Evolutionary conservation across 2,113 vertebrate genomes (phyloP).

Genomic region (Macrotus californicus): DNA sequence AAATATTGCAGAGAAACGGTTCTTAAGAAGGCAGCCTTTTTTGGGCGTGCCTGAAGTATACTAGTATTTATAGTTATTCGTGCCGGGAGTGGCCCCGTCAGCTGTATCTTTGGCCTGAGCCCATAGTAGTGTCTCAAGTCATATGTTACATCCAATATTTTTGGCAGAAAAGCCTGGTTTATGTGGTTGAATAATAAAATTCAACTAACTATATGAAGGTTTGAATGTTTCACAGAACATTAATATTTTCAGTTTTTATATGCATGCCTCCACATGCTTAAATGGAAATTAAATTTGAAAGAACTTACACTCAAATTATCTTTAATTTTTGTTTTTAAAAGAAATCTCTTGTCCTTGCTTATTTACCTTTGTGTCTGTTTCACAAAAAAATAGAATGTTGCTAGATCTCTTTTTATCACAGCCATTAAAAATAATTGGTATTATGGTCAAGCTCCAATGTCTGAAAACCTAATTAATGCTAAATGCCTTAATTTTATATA

Average conservation of each 20-base stretch:
- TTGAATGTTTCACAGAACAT: neutral
- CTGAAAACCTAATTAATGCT: neutral
- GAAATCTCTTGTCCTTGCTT: neutral
- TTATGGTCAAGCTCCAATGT: neutral
- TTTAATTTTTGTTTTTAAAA: constrained; percentile 5
- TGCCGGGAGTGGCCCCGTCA: neutral
- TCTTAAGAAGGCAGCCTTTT: neutral
- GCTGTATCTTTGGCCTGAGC: neutral
- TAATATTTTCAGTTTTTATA: neutral
- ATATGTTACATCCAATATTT: neutral
- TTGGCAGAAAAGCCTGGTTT: neutral
- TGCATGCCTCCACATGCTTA: neutral
- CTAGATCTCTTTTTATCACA: neutral
- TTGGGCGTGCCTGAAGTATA: neutral
- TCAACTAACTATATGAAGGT: neutral
- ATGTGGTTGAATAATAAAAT: neutral
- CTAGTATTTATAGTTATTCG: neutral
- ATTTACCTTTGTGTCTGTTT: neutral
- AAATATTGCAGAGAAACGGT: neutral
- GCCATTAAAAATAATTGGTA: neutral
- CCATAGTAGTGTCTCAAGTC: neutral
- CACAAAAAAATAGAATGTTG: neutral
- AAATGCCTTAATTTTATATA: constrained; percentile 8
- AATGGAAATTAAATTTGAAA: constrained; percentile 6
- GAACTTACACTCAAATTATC: neutral